Percentiles rank a stretch among this genome's conserved stretches.
Evolutionary conservation across 2,888 invertebrate genomes (phyloP).

Genomic region (Linnaemya vulpina): DNA sequence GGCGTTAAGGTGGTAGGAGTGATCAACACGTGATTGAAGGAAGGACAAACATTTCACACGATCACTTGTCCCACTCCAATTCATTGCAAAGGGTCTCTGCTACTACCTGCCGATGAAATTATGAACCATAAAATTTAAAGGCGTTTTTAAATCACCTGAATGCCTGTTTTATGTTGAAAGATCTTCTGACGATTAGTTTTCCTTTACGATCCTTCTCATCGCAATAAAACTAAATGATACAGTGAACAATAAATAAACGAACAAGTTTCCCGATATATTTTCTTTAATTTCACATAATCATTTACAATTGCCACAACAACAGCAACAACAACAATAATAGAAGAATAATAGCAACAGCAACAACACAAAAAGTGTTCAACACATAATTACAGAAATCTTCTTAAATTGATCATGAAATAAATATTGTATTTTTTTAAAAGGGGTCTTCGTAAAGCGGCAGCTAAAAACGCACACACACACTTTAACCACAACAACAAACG

Average conservation of each 20-base stretch:
- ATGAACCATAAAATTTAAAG: not conserved
- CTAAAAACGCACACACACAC: not conserved
- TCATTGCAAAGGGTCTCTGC: not conserved
- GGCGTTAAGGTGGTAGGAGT: too few relatives aligned
- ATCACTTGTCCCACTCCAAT: not conserved
- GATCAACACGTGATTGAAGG: too few relatives aligned
- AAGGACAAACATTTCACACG: too few relatives aligned
- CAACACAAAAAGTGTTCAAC: constrained; percentile 53
- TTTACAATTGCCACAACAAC: constrained; percentile 8
- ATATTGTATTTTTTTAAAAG: constrained; percentile 6
- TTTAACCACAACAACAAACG: not conserved
- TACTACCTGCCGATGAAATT: not conserved
- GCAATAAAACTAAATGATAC: not conserved
- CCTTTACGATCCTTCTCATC: constrained; percentile 8
- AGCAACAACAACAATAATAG: not conserved
- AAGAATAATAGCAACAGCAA: too few relatives aligned
- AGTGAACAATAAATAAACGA: constrained; percentile 32
- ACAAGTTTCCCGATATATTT: constrained; percentile 7
- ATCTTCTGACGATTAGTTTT: not conserved
- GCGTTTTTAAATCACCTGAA: not conserved
- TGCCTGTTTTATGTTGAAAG: not conserved
- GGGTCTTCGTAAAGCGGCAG: not conserved
- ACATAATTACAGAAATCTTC: constrained; percentile 65
- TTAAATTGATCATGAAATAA: constrained; percentile 59
- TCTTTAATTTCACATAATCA: constrained; percentile 27